Evolutionary conservation across 1,140 invertebrate genomes (phyloP).

Genomic region (Drosophila sechellia): DNA sequence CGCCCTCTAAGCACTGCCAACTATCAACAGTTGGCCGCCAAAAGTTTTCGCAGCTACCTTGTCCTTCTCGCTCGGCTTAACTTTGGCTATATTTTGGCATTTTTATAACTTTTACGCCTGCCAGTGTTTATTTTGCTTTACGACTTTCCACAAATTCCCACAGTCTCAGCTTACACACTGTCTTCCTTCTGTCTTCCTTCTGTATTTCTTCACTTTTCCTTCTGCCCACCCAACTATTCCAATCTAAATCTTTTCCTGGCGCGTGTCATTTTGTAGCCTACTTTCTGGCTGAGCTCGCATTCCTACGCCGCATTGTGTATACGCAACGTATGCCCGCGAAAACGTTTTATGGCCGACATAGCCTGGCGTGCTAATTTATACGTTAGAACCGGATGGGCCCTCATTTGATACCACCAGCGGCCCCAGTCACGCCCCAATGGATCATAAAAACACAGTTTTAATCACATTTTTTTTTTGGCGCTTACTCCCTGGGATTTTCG

Average conservation of each 20-base stretch:
- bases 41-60: slow-evolving; percentile 24
- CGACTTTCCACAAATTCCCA: slow-evolving; percentile 74
- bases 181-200: neutral
- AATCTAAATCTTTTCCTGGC: slow-evolving; percentile 41
- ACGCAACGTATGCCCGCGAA: slow-evolving; percentile 58
- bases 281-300: slow-evolving; percentile 36
- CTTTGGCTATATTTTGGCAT: slow-evolving; percentile 61
- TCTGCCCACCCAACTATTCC: neutral
- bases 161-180: slow-evolving; percentile 26
- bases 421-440: slow-evolving; percentile 64
- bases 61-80: slow-evolving; percentile 7
- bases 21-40: slow-evolving; percentile 57
- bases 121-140: slow-evolving; percentile 79
- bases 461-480: slow-evolving; percentile 66
- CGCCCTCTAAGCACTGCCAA: slow-evolving; percentile 14
- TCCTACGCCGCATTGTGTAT: slow-evolving; percentile 48
- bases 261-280: slow-evolving; percentile 77
- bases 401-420: slow-evolving; percentile 51
- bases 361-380: slow-evolving; percentile 74
- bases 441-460: slow-evolving; percentile 79
- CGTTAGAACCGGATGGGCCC: slow-evolving; percentile 36
- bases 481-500: slow-evolving; percentile 41
- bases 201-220: neutral
- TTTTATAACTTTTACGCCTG: slow-evolving; percentile 78
- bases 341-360: slow-evolving; percentile 70